Conservation (phyloP, 2,113 vertebrate species). For the Notothenia rossii region DNA sequence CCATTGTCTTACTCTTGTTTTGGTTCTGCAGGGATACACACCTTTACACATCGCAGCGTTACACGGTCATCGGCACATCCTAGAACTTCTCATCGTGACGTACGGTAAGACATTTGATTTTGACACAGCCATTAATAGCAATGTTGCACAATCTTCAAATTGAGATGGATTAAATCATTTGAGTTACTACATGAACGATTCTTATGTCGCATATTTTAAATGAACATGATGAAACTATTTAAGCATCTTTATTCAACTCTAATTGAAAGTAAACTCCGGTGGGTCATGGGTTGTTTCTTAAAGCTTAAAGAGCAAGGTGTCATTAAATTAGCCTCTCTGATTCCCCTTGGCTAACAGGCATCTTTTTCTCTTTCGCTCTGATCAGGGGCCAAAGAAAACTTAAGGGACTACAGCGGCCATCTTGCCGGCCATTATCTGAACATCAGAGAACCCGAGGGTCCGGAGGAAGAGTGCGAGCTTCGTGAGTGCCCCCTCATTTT, state of each 20-base stretch:
- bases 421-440: conserved; percentile 82
- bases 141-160: neutral
- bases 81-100: conserved; percentile 79
- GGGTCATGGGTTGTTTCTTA: conserved; percentile 3
- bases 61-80: conserved; percentile 82
- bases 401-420: conserved; percentile 86
- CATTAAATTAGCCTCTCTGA: conserved; percentile 15
- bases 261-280: neutral
- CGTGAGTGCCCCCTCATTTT: conserved; percentile 72
- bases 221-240: no score
- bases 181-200: neutral
- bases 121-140: neutral
- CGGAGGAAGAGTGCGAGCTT: conserved; percentile 66
- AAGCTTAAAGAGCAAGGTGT: conserved; percentile 16
- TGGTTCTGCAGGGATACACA: conserved; percentile 83
- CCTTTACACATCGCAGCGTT: conserved; percentile 87
- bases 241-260: neutral
- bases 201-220: neutral
- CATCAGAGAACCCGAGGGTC: conserved; percentile 61
- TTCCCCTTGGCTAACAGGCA: conserved; percentile 1
- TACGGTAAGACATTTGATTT: conserved; percentile 74
- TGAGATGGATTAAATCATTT: neutral
- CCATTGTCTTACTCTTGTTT: neutral
- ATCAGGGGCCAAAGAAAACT: conserved; percentile 84
- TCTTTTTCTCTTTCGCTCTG: conserved; percentile 9